Evolutionary conservation across 2,113 vertebrate genomes (phyloP).

Genomic region (Carassius auratus): DNA sequence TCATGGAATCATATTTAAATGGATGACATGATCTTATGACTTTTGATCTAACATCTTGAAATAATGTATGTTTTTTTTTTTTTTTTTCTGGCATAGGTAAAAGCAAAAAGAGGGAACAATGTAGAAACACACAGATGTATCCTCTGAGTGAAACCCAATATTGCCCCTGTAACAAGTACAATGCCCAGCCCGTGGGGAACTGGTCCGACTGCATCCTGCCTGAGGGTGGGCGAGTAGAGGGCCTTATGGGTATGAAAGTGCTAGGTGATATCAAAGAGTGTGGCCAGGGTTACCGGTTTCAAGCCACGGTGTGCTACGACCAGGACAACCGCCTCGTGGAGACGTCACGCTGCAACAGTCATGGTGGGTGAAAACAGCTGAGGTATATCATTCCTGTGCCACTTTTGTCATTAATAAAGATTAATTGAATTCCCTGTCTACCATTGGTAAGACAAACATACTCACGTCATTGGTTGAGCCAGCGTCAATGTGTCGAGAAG

Average conservation of each 20-base stretch:
- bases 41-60: neutral
- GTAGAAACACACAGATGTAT: conserved; percentile 89
- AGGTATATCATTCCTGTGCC: neutral
- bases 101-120: conserved; percentile 96
- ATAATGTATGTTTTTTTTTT: neutral
- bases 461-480: neutral
- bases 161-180: conserved; percentile 96
- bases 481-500: neutral
- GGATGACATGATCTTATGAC: neutral
- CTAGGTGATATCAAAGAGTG: conserved; percentile 93
- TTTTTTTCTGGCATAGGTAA: conserved; percentile 77
- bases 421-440: neutral
- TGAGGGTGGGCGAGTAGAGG: conserved; percentile 84
- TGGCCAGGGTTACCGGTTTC: conserved; percentile 95
- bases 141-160: conserved; percentile 93
- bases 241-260: conserved; percentile 84
- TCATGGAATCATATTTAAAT: neutral
- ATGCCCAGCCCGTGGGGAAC: conserved; percentile 92
- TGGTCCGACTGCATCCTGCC: conserved; percentile 97
- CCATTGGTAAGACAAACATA: neutral
- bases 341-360: conserved; percentile 94
- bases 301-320: conserved; percentile 95
- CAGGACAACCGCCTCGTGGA: conserved; percentile 92
- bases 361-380: conserved; percentile 75
- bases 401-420: neutral